phyloP scores from a whole-genome alignment of 2,113 vertebrate genomes.

The Phaethornis superciliosus region DNA sequence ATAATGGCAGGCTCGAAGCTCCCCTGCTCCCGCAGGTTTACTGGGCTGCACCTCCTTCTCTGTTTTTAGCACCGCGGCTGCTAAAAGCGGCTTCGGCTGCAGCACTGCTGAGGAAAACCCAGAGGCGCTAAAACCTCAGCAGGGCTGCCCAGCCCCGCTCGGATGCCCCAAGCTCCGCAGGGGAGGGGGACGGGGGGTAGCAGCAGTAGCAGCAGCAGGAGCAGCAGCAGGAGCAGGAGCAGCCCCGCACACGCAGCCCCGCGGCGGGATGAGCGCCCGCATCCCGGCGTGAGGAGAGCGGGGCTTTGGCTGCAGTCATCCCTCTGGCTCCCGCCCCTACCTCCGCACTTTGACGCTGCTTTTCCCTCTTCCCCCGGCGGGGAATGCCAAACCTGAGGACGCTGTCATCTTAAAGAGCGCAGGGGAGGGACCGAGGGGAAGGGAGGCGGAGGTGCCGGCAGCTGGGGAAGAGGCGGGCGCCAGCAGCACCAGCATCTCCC shows the following conservation, averaged over 20 bases:
- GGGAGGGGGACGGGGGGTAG: neutral
- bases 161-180: neutral
- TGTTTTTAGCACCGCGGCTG: neutral
- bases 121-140: neutral
- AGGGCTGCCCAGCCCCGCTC: neutral
- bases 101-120: neutral
- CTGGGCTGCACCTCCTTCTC: neutral
- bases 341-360: neutral
- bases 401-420: constrained; percentile 1
- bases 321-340: neutral
- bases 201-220: neutral
- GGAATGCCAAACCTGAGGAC: neutral
- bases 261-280: neutral
- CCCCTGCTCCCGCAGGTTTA: neutral
- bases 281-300: neutral
- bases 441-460: constrained; percentile 17
- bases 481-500: neutral
- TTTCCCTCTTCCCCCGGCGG: neutral
- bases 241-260: neutral
- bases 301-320: neutral
- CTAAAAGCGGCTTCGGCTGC: neutral
- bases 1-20: neutral
- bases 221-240: neutral
- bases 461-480: neutral
- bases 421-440: neutral